A percentile compares a stretch with the other conserved stretches of the same genome.
Evolutionary conservation across 2,888 invertebrate species (phyloP).

Genomic region (Ornithoptera priamus): DNA sequence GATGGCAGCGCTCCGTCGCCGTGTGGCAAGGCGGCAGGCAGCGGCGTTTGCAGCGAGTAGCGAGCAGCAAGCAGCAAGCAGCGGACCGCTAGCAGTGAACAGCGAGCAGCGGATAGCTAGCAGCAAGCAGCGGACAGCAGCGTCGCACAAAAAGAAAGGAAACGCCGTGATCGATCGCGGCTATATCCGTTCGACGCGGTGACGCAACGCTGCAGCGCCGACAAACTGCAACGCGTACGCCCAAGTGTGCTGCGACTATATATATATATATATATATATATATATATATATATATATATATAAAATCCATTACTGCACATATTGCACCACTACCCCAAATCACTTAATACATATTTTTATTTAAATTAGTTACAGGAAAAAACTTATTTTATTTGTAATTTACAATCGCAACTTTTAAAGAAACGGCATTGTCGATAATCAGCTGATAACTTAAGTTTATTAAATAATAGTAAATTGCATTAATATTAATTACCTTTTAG

Average conservation of each 20-base stretch:
- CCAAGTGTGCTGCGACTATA: slow-evolving; percentile 15
- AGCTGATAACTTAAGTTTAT: too few relatives aligned
- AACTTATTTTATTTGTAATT: too few relatives aligned
- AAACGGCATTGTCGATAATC: too few relatives aligned
- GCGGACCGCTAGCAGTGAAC: slow-evolving; percentile 7
- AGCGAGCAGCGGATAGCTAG: not conserved
- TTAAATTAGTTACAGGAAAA: too few relatives aligned
- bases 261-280: too few relatives aligned
- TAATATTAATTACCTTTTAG: too few relatives aligned
- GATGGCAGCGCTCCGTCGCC: slow-evolving; percentile 17
- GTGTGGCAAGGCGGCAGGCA: slow-evolving; percentile 14
- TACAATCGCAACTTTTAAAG: too few relatives aligned
- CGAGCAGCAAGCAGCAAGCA: slow-evolving; percentile 9
- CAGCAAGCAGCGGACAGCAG: slow-evolving; percentile 29
- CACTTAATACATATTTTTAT: too few relatives aligned
- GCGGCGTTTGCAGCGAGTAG: slow-evolving; percentile 17
- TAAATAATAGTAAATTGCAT: too few relatives aligned
- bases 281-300: slow-evolving; percentile 1
- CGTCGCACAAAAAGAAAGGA: slow-evolving; percentile 55
- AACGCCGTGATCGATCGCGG: slow-evolving; percentile 56
- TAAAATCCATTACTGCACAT: not conserved
- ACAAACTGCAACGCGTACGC: slow-evolving; percentile 17
- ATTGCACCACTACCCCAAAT: too few relatives aligned
- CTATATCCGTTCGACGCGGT: slow-evolving; percentile 60
- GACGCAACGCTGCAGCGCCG: slow-evolving; percentile 48